These are phyloP conservation scores for Nycticryphes semicollaris DNA, from an alignment of 2,113 vertebrate genomes.

Conservation along the genomic window DNA sequence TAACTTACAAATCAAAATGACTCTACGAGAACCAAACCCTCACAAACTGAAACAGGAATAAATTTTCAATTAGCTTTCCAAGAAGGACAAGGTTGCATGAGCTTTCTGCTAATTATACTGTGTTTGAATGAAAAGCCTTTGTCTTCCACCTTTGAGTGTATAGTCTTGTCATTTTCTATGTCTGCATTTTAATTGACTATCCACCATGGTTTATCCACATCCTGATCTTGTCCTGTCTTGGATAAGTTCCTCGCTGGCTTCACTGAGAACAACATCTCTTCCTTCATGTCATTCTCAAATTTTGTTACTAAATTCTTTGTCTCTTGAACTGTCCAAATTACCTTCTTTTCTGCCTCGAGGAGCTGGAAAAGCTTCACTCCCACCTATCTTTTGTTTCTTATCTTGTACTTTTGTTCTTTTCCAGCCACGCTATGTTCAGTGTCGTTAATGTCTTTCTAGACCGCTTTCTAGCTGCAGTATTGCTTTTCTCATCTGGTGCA, in stretches of 20 bases:
- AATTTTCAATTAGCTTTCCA: neutral
- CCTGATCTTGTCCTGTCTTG: constrained; percentile 8
- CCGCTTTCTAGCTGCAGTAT: neutral
- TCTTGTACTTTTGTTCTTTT: neutral
- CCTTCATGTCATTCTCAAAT: neutral
- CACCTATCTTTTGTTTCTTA: neutral
- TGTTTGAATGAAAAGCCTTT: neutral
- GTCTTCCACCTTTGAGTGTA: neutral
- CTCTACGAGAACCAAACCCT: neutral
- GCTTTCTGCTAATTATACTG: neutral
- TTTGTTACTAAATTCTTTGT: neutral
- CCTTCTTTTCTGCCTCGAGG: neutral
- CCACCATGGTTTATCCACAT: neutral
- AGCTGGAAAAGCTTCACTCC: neutral
- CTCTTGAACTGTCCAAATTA: neutral
- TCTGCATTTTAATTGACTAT: neutral
- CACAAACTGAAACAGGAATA: neutral
- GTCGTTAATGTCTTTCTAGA: neutral
- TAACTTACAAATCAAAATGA: constrained; percentile 5
- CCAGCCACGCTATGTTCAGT: neutral
- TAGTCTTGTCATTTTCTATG: neutral
- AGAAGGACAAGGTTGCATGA: neutral
- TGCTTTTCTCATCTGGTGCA: neutral
- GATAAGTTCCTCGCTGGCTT: neutral
- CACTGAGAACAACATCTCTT: neutral